Base-by-base conservation (phyloP, 2,113 vertebrate species). In the Oncorhynchus kisutch region DNA sequence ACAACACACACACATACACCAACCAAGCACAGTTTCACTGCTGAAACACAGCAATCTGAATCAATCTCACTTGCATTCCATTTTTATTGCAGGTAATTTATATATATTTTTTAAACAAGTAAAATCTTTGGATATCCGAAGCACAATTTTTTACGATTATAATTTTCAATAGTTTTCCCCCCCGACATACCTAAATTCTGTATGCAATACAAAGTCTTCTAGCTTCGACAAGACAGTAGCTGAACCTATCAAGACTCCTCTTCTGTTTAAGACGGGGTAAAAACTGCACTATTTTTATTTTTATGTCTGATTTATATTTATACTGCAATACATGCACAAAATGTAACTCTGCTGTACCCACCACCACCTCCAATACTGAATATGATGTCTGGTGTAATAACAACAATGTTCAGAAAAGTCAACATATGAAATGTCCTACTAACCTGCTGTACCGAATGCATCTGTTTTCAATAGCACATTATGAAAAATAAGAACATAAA, bases 181-280 rank as follows among this genome's bases (percentile, higher is more conserved):
- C 8, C 82, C 74, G 20, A 87, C 83, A 85, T 77, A 71, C 78
- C 87, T 88, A 87, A 87, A 92, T 88, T 92, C 88, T 89, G 87
- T 92, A 93, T 93, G 93, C 93, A 93, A 94, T 92, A 93, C 83
- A 87, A 91, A 88, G 89, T 87, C 84, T 85, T 87, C 84, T 85
- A 88, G 78, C 86, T 87, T 81, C 86, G 77, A 86, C 65, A 48
- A 87, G 71, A 88, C 77, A 86, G 84, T 81, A 78, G 86, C 88
- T 88, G 81, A 88, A 90, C 90, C 87, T 91, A 90, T 89, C 86
- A 87, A 85, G 75, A 69, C 81, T 85, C 83, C 83, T 45, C 9
- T 3, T 45, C 8, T 76, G 86, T 85, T 57, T 81, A 76, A 83
- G 88, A 88, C 78, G 84, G 83, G 81, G 88, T 87, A 87, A 84